Conservation (phyloP, 1,140 invertebrate species). For the Sweltsa coloradensis region DNA sequence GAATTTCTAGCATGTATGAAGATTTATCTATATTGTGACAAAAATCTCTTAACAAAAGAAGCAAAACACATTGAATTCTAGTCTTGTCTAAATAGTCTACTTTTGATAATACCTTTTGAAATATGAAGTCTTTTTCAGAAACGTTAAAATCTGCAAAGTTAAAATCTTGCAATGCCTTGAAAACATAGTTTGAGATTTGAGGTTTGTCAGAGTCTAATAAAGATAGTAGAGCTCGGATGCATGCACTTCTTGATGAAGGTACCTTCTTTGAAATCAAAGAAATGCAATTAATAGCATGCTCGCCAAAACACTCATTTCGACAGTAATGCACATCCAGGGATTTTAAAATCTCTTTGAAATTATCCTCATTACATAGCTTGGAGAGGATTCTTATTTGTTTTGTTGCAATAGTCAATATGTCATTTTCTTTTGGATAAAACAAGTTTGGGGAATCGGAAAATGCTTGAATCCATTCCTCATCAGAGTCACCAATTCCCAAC, state of each 20-base stretch:
- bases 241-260: not conserved
- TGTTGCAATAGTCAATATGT: not conserved
- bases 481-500: not conserved
- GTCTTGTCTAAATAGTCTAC: not conserved
- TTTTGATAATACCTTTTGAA: conserved; percentile 4
- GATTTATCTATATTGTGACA: conserved; percentile 4
- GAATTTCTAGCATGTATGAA: conserved; percentile 7
- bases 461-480: conserved; percentile 2
- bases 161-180: conserved; percentile 4
- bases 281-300: not conserved
- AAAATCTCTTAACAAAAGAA: conserved; percentile 3
- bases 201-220: not conserved
- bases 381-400: conserved; percentile 5
- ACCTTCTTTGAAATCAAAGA: conserved; percentile 1
- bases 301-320: not conserved
- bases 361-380: conserved; percentile 1
- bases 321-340: not conserved
- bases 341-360: conserved; percentile 4
- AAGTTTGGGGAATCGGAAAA: conserved; percentile 2
- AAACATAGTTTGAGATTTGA: not conserved
- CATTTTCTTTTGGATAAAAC: conserved; percentile 2
- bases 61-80: conserved; percentile 3
- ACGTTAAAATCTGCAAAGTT: not conserved
- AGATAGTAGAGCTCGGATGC: conserved; percentile 1
- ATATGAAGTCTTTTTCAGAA: not conserved